These are phyloP conservation scores for Centrocercus urophasianus DNA, from an alignment of 2,113 vertebrate genomes.

Conservation along the genomic window DNA sequence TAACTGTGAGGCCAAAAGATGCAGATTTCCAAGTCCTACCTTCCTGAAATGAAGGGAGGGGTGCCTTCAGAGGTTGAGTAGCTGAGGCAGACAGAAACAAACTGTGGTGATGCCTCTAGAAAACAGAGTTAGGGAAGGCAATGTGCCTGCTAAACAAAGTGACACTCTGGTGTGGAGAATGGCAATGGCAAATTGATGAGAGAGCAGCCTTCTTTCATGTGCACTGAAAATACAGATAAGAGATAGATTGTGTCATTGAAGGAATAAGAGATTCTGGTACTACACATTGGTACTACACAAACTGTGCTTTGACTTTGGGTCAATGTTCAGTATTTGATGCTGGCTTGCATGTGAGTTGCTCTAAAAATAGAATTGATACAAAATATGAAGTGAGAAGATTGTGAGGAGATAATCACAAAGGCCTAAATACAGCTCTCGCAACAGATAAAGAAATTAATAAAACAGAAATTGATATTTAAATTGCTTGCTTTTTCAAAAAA, in stretches of 20 bases:
- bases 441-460: background rate
- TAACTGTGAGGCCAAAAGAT: conserved; percentile 6
- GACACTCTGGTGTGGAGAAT: background rate
- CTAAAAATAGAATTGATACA: background rate
- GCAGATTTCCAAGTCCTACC: background rate
- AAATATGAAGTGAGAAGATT: background rate
- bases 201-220: background rate
- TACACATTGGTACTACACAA: background rate
- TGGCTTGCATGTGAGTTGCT: background rate
- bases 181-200: background rate
- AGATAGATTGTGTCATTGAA: background rate
- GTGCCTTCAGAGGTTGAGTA: background rate
- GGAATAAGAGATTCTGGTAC: background rate
- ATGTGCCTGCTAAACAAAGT: background rate
- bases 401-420: background rate
- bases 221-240: background rate
- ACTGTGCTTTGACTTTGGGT: background rate
- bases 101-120: background rate
- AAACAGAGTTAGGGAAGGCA: background rate
- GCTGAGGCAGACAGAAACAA: background rate
- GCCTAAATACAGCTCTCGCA: background rate
- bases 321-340: background rate
- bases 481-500: background rate
- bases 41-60: background rate
- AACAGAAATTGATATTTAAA: background rate